phyloP scores from a whole-genome alignment of 2,888 invertebrate species.

The Leucania comma region DNA sequence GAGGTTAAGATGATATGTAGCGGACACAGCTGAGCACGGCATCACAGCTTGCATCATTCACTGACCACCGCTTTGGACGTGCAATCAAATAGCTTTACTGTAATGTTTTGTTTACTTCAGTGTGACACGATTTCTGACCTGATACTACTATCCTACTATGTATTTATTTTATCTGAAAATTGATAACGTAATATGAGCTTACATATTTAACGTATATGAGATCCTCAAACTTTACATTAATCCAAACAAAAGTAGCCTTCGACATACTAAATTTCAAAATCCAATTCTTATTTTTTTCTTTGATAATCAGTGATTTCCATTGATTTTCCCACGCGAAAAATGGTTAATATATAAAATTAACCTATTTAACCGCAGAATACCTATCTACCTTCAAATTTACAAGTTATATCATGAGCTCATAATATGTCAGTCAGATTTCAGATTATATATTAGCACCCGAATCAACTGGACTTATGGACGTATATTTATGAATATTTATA shows the following conservation, averaged over 20 bases:
- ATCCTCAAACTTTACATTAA: neutral
- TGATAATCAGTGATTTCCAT: too few relatives aligned
- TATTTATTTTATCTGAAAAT: conserved; percentile 45
- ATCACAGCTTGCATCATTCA: conserved; percentile 79
- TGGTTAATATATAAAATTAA: neutral
- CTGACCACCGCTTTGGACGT: conserved; percentile 78
- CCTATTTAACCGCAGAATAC: neutral
- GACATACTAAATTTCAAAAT: neutral
- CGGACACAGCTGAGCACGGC: conserved; percentile 73
- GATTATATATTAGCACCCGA: conserved; percentile 53
- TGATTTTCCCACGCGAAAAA: neutral
- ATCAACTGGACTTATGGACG: conserved; percentile 64
- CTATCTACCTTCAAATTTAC: conserved; percentile 1
- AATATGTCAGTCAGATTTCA: conserved; percentile 37
- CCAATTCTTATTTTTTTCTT: too few relatives aligned
- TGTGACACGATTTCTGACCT: conserved; percentile 62
- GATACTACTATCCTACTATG: conserved; percentile 39
- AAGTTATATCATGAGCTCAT: conserved; percentile 30
- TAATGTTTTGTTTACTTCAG: conserved; percentile 61
- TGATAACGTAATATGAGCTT: conserved; percentile 49
- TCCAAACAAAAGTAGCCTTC: neutral
- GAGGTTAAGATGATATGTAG: conserved; percentile 52
- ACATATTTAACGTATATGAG: neutral
- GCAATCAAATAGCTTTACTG: conserved; percentile 68
- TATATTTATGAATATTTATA: conserved; percentile 45